These are phyloP conservation scores for Fulica atra DNA, from an alignment of 2,113 vertebrate species.

Conservation along the genomic window DNA sequence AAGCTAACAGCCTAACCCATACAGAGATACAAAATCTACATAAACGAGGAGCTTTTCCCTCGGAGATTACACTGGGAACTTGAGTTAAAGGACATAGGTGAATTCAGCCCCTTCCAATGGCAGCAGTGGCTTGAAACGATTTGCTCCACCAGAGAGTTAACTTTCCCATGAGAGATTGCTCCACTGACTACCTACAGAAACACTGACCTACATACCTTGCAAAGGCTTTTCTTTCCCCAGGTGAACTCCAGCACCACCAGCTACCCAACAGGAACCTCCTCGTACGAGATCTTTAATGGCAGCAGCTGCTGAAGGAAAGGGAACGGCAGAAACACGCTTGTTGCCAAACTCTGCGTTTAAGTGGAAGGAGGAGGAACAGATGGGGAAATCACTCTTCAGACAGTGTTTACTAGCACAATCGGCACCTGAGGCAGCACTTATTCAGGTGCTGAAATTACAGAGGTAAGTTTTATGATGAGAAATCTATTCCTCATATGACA, in stretches of 20 bases:
- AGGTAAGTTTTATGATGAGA: constrained; percentile 46
- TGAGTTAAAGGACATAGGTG: background rate
- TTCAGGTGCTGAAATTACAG: constrained; percentile 71
- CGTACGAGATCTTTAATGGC: background rate
- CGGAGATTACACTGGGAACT: background rate
- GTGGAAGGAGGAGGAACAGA: constrained; percentile 33
- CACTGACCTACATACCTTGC: background rate
- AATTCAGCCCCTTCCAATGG: background rate
- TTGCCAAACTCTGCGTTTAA: constrained; percentile 36
- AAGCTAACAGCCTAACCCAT: background rate
- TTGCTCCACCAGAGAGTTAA: background rate
- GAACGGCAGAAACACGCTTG: background rate
- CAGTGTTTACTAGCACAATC: constrained; percentile 48
- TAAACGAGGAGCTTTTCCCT: background rate
- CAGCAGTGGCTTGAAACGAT: background rate
- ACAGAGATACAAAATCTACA: background rate
- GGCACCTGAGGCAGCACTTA: constrained; percentile 31
- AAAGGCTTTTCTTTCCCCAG: background rate
- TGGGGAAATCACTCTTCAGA: constrained; percentile 40
- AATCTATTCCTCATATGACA: constrained; percentile 54
- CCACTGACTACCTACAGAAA: background rate
- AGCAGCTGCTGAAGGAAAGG: constrained; percentile 18
- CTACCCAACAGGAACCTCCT: background rate
- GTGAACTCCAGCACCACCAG: constrained; percentile 2
- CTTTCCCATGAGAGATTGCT: background rate